A percentile compares a stretch with the other conserved stretches of the same genome.
phyloP scores from a whole-genome alignment of 92 coral and sea anemone species.

The Porites cylindrica region DNA sequence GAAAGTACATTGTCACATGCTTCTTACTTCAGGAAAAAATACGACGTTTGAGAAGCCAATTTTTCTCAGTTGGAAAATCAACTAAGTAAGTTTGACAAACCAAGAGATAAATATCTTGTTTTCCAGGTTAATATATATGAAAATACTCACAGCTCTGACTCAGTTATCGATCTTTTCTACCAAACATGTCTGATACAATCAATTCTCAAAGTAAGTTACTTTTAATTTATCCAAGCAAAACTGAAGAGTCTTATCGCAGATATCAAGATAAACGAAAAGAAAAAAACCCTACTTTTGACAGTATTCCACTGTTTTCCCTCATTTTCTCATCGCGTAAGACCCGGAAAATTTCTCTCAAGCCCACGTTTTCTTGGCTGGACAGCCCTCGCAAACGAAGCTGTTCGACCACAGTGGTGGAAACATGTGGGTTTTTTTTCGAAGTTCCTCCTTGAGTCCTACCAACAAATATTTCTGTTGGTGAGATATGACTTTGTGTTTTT shows the following conservation, averaged over 20 bases:
- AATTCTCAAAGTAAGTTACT: conserved; percentile 21
- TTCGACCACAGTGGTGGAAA: not conserved
- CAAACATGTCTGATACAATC: conserved; percentile 18
- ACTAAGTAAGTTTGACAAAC: not conserved
- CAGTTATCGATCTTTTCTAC: not conserved
- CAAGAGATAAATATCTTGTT: not conserved
- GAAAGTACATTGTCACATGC: conserved; percentile 23
- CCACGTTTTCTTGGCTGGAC: not conserved
- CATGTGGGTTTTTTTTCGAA: not conserved
- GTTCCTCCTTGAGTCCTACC: not conserved
- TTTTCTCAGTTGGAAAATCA: conserved; percentile 18
- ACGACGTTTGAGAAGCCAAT: not conserved
- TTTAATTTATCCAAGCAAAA: conserved; percentile 24
- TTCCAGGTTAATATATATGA: not conserved
- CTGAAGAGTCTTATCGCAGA: conserved; percentile 38
- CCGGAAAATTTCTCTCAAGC: not conserved
- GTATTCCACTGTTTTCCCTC: not conserved
- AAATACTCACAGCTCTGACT: conserved; percentile 11
- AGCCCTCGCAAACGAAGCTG: not conserved
- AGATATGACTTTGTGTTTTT: not conserved
- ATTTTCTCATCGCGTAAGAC: conserved; percentile 5
- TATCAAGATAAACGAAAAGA: conserved; percentile 7
- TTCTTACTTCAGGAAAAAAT: conserved; percentile 22
- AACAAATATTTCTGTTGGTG: not conserved
- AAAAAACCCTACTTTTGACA: not conserved